A percentile compares a stretch with the other conserved stretches of the same genome.
Evolutionary conservation across 2,113 vertebrate species (phyloP).

Genomic region (Uropsilus gracilis): DNA sequence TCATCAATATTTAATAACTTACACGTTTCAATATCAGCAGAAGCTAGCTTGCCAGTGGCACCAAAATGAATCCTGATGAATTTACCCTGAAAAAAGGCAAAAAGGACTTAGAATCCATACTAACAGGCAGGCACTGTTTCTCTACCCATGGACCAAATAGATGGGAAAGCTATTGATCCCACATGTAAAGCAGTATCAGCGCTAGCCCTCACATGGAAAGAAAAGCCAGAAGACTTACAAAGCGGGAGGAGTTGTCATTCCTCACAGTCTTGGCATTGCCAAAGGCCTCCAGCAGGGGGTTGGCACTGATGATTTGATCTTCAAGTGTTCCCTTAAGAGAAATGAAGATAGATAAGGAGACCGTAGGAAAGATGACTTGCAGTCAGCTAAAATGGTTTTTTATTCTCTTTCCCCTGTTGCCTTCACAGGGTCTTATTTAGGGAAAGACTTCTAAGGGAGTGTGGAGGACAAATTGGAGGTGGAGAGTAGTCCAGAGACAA

Average conservation of each 20-base stretch:
- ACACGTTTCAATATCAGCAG: constrained; percentile 97
- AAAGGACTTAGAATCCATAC: neutral
- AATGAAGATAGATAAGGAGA: neutral
- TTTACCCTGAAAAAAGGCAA: constrained; percentile 89
- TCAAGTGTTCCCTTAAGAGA: constrained; percentile 82
- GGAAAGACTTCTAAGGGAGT: neutral
- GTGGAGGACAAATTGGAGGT: neutral
- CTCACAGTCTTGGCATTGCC: constrained; percentile 87
- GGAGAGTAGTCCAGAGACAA: neutral
- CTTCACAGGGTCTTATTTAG: neutral
- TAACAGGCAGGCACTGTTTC: neutral
- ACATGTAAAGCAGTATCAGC: neutral
- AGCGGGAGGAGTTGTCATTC: constrained; percentile 87
- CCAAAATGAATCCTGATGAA: constrained; percentile 97
- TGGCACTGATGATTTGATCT: constrained; percentile 88
- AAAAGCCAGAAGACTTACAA: constrained; percentile 77
- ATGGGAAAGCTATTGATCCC: neutral
- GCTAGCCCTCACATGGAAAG: neutral
- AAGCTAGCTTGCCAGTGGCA: constrained; percentile 92
- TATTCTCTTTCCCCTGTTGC: neutral
- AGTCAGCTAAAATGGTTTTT: neutral
- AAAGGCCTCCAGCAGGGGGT: constrained; percentile 86
- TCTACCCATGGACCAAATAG: neutral
- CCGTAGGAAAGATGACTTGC: neutral
- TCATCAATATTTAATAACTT: constrained; percentile 69